Conservation (phyloP, 2,888 invertebrate genomes). For the Liodrosophila aerea region DNA sequence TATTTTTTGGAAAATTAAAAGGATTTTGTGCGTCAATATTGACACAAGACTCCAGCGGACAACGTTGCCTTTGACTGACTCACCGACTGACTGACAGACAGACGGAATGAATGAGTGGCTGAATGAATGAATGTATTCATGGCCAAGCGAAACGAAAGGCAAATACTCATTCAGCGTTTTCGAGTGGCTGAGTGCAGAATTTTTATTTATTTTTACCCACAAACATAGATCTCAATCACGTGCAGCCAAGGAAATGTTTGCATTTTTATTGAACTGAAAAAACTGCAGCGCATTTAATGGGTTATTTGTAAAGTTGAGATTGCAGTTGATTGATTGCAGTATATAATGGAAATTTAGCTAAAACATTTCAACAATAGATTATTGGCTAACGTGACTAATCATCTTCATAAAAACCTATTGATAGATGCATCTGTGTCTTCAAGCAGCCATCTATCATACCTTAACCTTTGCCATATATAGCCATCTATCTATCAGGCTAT, state of each 20-base stretch:
- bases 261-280: no score
- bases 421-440: no score
- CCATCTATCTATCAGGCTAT: no score
- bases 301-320: slow-evolving; percentile 15
- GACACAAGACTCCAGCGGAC: slow-evolving; percentile 62
- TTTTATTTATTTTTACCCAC: slow-evolving; percentile 3
- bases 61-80: slow-evolving; percentile 21
- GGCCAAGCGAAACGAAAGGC: slow-evolving; percentile 22
- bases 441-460: no score
- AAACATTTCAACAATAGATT: no score
- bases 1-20: slow-evolving; percentile 71
- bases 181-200: slow-evolving; percentile 41
- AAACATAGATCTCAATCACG: slow-evolving; percentile 3
- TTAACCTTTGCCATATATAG: no score
- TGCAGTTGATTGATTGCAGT: slow-evolving; percentile 29
- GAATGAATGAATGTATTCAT: slow-evolving; percentile 7
- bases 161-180: slow-evolving; percentile 41
- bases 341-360: background rate
- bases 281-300: slow-evolving; percentile 28
- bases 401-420: no score
- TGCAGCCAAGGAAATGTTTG: background rate
- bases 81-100: slow-evolving; percentile 7
- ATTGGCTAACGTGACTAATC: no score
- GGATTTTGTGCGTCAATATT: slow-evolving; percentile 72
- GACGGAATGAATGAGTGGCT: slow-evolving; percentile 1